Base-by-base conservation (phyloP, 2,113 vertebrate genomes). In the Ahaetulla prasina region DNA sequence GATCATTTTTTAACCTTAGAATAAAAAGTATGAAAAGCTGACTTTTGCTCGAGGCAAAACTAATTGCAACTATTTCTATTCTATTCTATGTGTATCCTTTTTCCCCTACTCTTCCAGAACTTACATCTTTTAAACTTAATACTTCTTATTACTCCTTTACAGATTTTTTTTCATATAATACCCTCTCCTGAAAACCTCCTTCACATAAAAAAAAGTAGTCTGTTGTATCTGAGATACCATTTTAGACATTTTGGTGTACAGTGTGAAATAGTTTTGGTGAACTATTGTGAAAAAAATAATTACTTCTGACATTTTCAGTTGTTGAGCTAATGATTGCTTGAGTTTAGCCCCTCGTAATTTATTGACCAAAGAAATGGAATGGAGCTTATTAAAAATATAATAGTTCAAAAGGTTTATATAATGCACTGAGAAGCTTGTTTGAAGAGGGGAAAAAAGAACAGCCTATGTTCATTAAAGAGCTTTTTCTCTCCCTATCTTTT, bases 401-500 rank as follows among this genome's bases (percentile, higher is more conserved):
- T 50, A 54, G 3, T 57, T 43, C 12, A 18, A 90, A 92, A 93
- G 87, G 16, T 92, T 90, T 87, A 27, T 85, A 39, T 16, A 92
- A 90, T 84, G 0, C 14, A 39, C 20, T 57, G 47, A 57, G 91
- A 92, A 74, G 12, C 5, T 87, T 88, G 16, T 52, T 92, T 93
- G 7, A 2, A 9, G 55, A 0, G 23, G 54, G 8, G 50, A 63
- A 39, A 91, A 91, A 43, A 68, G 60, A 92, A 60, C 85, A 88
- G 39, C 84, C 84, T 6, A n/a, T 25, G 23, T 55, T 88, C 43
- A 90, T 90, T 92, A 90, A 92, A 84, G 30, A 11, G 50, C 25
- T 25, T 85, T 22, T 89, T 94, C 95, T 94, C 35, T 90, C 63
- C 57, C 96, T 90, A 53, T 92, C 88, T 92, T 47, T 90, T 96